Percentiles rank a stretch among this genome's conserved stretches.
Conservation (phyloP, 2,113 vertebrate genomes). For the Corythaixoides concolor region DNA sequence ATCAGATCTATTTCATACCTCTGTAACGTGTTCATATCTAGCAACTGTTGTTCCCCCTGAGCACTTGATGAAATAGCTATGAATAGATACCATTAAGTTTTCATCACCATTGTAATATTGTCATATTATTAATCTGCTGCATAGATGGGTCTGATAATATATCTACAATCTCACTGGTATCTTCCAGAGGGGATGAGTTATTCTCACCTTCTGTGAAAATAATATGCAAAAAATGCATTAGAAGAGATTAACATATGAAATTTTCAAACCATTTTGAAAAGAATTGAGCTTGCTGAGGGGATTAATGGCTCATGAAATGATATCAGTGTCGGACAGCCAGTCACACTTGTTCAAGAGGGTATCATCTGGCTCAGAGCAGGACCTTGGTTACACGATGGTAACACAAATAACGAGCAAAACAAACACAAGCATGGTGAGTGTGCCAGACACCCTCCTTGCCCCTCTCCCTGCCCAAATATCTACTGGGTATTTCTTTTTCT, state of each 20-base stretch:
- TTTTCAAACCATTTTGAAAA: background rate
- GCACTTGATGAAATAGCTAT: background rate
- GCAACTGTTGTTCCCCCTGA: background rate
- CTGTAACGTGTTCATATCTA: fast-evolving
- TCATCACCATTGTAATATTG: background rate
- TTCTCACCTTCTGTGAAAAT: background rate
- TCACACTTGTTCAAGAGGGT: background rate
- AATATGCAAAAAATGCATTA: background rate
- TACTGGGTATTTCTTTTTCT: background rate
- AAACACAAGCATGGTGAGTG: background rate
- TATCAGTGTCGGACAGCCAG: background rate
- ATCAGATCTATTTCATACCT: background rate
- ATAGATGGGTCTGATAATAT: background rate
- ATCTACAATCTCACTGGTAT: background rate
- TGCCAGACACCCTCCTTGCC: background rate
- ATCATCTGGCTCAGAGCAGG: background rate
- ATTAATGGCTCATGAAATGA: background rate
- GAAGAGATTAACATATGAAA: background rate
- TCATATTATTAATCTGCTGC: background rate
- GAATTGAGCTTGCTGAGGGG: background rate
- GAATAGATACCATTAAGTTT: background rate
- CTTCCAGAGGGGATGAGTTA: background rate
- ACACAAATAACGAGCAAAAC: background rate
- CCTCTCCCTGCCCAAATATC: background rate
- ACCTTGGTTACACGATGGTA: background rate